Evolutionary conservation across 1,140 invertebrate genomes (phyloP), one percentile per base, ranked within the genome.

Genomic region (Hycleus cichorii): DNA sequence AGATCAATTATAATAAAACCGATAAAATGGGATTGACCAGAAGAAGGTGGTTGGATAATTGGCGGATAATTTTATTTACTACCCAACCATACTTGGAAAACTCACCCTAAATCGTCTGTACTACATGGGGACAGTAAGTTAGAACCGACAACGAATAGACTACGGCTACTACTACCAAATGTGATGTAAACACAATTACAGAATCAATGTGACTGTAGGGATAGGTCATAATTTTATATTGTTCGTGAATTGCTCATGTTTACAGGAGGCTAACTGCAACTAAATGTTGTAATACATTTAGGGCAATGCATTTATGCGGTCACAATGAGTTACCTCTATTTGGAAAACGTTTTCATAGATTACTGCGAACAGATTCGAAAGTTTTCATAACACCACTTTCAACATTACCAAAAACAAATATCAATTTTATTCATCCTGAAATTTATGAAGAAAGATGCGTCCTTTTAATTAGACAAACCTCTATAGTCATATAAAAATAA

Each of bases 111-210:
- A 59, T 51, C 43, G 50, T 52, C 49, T 43, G 49, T 59, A 53
- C 53, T 32, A 54, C 53, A 58, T 50, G 50, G 51, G 50, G 43
- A 47, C 47, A 59, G 58, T 59, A 59, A 59, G 49, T 59, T 51
- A 48, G 51, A 59, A 50, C 49, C 58, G 58, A 59, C 58, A 59
- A 54, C 49, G 58, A 57, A 59, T 59, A 57, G 57, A 56, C 59
- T 54, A 51, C 39, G 44, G 44, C 49, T 32, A 32, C 18, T 18
- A 18, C 18, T 18, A 18, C 18, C 18, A 18, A 18, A 32, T 47
- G 58, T 64, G 62, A 64, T 64, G 62, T 64, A 64, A 64, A 64
- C 62, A 64, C 62, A 64, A 64, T 64, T 64, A 64, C 62, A 52
- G 62, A 64, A 64, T 64, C 62, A 64, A 64, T 64, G 62, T 58